Evolutionary conservation across 2,888 invertebrate species (phyloP), one percentile per base, ranked within the genome.

Genomic region (Orthosia incerta): DNA sequence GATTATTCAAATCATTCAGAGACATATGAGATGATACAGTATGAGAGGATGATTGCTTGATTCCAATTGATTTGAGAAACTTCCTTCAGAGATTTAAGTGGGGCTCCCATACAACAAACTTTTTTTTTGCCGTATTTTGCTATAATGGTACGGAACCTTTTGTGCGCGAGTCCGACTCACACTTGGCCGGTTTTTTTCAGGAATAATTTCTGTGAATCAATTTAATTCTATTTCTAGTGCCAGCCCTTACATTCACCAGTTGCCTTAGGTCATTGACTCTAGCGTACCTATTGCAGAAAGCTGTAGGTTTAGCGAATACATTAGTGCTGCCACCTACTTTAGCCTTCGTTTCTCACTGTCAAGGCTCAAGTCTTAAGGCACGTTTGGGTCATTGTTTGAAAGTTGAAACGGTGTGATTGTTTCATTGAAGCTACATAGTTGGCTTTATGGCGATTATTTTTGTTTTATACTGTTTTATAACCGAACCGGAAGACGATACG

Each of bases 341-440:
- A 39, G 69, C 74, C 79, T 75, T 80, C 71, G 23, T 67, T 62
- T 64, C 51, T 71, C 79, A 75, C 67, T 80, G 79, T 50, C 80
- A 80, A 80, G 79, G 80, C 23, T 60, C n/a, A 23, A 66, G 56
- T 39, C 56, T 71, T 48, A 51, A 16, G 26, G n/a, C 55, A 15
- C 59, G 26, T 48, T 20, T 51, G 60, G 26, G 31, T 55, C 50
- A 31, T 53, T 55, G 50, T 46, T 46, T 9, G 39, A 4, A 55
- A 23, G n/a, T n/a, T n/a, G n/a, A n/a, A n/a, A 4, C 13, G 15
- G 68, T 50, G 13, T 20, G 31, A 51, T 20, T 65, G 39, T 55
- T 65, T 18, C 23, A 9, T 31, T 31, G 31, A 31, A 31, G 5
- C 31, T 31, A 31, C 26, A 4, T 31, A 7, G 7, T 31, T 31